Conservation (phyloP, 1,140 invertebrate genomes). For the Drosophila chauvacae region DNA sequence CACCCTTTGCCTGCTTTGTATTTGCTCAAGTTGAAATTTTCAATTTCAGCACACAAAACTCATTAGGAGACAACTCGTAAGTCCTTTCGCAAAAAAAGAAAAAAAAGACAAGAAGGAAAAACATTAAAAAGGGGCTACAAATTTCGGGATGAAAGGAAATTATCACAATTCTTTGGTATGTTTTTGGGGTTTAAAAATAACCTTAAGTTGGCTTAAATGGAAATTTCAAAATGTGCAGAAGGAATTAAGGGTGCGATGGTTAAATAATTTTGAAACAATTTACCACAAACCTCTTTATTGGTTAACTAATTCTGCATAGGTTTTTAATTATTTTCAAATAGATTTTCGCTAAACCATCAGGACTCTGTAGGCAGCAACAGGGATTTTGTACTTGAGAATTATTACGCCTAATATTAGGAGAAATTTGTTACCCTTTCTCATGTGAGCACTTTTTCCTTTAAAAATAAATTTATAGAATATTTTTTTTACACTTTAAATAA, state of each 20-base stretch:
- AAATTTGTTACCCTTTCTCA: too few species aligned
- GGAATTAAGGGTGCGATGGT: background rate
- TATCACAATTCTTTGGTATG: constrained; percentile 18
- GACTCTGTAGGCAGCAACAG: background rate
- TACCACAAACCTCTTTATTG: background rate
- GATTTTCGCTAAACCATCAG: background rate
- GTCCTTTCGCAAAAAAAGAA: background rate
- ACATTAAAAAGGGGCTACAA: constrained; percentile 30
- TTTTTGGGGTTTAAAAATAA: constrained; percentile 21
- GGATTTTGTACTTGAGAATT: background rate
- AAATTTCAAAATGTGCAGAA: background rate
- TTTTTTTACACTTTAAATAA: too few species aligned
- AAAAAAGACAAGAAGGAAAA: background rate
- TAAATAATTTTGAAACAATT: background rate
- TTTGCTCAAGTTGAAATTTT: constrained; percentile 51
- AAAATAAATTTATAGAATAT: too few species aligned
- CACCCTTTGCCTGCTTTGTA: constrained; percentile 17
- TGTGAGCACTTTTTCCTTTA: too few species aligned
- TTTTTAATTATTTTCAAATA: background rate
- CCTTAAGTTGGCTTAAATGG: background rate
- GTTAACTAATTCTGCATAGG: background rate
- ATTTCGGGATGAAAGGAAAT: constrained; percentile 33
- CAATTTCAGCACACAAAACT: constrained; percentile 51
- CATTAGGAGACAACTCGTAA: constrained; percentile 42
- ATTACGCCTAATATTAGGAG: too few species aligned